Evolutionary conservation across 2,797 vertebrate genomes (phyloP), one percentile per base, ranked within the genome.

Genomic region (Cuniculus paca): DNA sequence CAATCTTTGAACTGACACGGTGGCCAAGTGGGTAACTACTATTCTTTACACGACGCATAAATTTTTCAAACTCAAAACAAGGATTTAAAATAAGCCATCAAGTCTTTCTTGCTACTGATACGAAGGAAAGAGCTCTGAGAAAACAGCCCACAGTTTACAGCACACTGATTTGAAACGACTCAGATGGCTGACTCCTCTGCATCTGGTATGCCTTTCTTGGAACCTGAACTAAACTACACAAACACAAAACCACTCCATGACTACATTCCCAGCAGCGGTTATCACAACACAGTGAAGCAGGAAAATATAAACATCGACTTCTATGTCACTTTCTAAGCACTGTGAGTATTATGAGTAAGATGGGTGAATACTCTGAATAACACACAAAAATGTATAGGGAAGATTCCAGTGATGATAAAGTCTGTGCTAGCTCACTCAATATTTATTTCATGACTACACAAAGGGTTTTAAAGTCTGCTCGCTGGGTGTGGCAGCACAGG

Each of bases 41-140:
- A 80, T 56, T 87, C 36, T 39, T 96, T 72, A 89, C 79, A 91
- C 31, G 48, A 92, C 93, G 93, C 16, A 26, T n/a, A 92, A 88
- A 6, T 80, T 48, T 95, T 79, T 96, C 14, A 50, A 63, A 72
- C 58, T 89, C 60, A 89, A 95, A 96, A 3, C 70, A 84, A 50
- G n/a, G 19, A 63, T 94, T 90, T 91, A 60, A 95, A 88, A 74
- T n/a, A 89, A 94, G 48, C n/a, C 58, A 88, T 42, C 26, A 54
- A 60, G 36, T 56, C 88, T 79, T 81, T 54, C 63, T 89, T 87
- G 28, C 70, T 80, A 52, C n/a, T 60, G n/a, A 81, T 34, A 39
- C 77, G 78, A 95, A 81, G 63, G 34, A 75, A 90, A 20, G 12
- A 28, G 78, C 24, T 91, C 45, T n/a, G 39, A 91, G 72, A 92